Evolutionary conservation across 2,888 invertebrate genomes (phyloP).

Genomic region (Drosophila infuscata): DNA sequence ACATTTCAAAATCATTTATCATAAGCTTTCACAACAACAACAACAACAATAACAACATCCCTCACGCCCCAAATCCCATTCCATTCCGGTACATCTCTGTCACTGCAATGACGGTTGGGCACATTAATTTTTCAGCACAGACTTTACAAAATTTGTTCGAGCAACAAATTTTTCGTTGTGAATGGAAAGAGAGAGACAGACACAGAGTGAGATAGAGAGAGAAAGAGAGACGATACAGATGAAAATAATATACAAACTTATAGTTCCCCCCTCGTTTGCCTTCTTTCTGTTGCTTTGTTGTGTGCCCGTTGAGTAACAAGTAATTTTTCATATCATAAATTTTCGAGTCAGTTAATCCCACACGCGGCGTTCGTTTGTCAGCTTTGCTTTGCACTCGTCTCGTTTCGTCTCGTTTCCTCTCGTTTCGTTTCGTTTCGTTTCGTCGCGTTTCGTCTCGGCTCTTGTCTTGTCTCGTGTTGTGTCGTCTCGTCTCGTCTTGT

Average conservation of each 20-base stretch:
- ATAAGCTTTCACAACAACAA: slow-evolving; percentile 75
- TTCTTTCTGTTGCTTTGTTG: slow-evolving; percentile 4
- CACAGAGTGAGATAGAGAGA: background rate
- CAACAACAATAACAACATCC: slow-evolving; percentile 23
- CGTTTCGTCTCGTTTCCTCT: background rate
- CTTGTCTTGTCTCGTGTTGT: slow-evolving; percentile 17
- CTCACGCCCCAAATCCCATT: slow-evolving; percentile 60
- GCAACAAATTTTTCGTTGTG: slow-evolving; percentile 63
- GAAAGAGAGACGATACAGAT: slow-evolving; percentile 21
- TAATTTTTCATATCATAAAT: slow-evolving; percentile 83
- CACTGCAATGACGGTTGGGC: slow-evolving; percentile 76
- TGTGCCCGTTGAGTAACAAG: slow-evolving; percentile 66
- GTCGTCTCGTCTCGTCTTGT: slow-evolving; percentile 29
- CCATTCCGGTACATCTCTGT: slow-evolving; percentile 65
- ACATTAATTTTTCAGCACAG: slow-evolving; percentile 78
- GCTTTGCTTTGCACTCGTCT: slow-evolving; percentile 21
- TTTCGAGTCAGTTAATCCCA: slow-evolving; percentile 83
- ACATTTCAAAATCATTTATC: slow-evolving; percentile 83
- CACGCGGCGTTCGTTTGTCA: slow-evolving; percentile 78
- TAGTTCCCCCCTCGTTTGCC: slow-evolving; percentile 2
- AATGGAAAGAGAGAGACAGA: slow-evolving; percentile 21
- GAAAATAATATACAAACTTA: slow-evolving; percentile 62
- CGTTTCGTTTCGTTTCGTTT: slow-evolving; percentile 1
- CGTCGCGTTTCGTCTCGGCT: slow-evolving; percentile 16
- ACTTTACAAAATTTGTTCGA: slow-evolving; percentile 71